Percentiles rank a stretch among this genome's conserved stretches.
Conservation (phyloP, 2,888 invertebrate genomes). For the Eupithecia dodoneata region DNA sequence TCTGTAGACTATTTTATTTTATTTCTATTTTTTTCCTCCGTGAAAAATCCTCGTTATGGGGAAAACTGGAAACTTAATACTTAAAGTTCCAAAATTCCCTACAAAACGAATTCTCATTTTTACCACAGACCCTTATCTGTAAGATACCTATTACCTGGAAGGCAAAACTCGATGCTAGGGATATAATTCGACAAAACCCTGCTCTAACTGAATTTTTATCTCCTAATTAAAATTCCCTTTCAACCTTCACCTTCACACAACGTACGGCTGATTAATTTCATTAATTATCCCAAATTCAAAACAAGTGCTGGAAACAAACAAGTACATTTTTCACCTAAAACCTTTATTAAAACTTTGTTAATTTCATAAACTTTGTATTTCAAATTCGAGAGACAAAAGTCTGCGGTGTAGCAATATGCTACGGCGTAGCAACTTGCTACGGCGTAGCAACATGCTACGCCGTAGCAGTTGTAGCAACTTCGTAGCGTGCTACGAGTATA, state of each 20-base stretch:
- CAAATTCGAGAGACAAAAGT: constrained; percentile 30
- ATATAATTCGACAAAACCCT: not conserved
- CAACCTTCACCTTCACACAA: constrained; percentile 5
- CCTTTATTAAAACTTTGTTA: constrained; percentile 41
- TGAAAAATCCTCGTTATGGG: too few relatives aligned
- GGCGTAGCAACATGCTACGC: constrained; percentile 30
- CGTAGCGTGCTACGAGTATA: constrained; percentile 27
- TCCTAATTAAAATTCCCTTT: not conserved
- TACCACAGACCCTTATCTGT: not conserved
- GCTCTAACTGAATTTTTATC: not conserved
- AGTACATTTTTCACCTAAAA: constrained; percentile 14
- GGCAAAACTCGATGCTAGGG: not conserved
- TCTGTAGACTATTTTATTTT: too few relatives aligned
- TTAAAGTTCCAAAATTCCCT: too few relatives aligned
- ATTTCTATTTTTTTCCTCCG: too few relatives aligned
- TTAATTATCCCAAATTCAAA: constrained; percentile 16
- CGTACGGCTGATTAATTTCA: constrained; percentile 2
- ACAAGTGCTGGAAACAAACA: constrained; percentile 10
- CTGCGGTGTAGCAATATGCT: constrained; percentile 36
- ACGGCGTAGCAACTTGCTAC: constrained; percentile 35
- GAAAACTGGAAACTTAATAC: too few relatives aligned
- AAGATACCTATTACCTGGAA: not conserved
- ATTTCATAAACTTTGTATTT: constrained; percentile 35
- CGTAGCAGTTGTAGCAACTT: not conserved
- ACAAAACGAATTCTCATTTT: too few relatives aligned